Conservation (phyloP, 1,140 invertebrate species). For the Drosophila bipectinata region DNA sequence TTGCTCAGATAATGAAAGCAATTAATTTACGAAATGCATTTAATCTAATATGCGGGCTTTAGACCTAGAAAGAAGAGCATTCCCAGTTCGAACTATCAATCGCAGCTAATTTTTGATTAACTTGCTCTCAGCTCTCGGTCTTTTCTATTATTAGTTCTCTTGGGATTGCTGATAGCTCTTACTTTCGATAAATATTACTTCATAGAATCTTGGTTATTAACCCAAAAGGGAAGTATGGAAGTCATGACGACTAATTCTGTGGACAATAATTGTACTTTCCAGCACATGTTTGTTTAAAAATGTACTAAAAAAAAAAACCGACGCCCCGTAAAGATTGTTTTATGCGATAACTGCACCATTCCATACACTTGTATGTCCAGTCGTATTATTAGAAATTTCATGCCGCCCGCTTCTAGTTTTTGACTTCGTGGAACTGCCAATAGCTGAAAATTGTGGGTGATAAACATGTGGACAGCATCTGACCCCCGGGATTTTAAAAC, state of each 20-base stretch:
- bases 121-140: slow-evolving; percentile 18
- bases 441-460: slow-evolving; percentile 28
- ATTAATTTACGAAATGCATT: slow-evolving; percentile 4
- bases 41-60: background rate
- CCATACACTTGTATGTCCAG: slow-evolving; percentile 6
- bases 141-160: slow-evolving; percentile 35
- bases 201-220: background rate
- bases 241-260: slow-evolving; percentile 16
- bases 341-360: slow-evolving; percentile 45
- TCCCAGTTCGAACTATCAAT: background rate
- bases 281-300: slow-evolving; percentile 34
- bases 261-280: slow-evolving; percentile 12
- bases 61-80: slow-evolving; percentile 19
- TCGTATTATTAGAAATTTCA: slow-evolving; percentile 55
- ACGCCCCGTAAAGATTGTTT: slow-evolving; percentile 63
- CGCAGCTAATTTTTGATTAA: slow-evolving; percentile 15
- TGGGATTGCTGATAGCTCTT: slow-evolving; percentile 26
- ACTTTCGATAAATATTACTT: slow-evolving; percentile 11
- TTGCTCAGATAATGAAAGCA: background rate
- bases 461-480: slow-evolving; percentile 62
- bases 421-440: slow-evolving; percentile 47
- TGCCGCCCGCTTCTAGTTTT: slow-evolving; percentile 20
- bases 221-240: background rate
- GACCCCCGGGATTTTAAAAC: slow-evolving; percentile 12
- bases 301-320: slow-evolving; percentile 18